phyloP scores from a whole-genome alignment of 2,888 invertebrate genomes.

The Coremacera marginata region DNA sequence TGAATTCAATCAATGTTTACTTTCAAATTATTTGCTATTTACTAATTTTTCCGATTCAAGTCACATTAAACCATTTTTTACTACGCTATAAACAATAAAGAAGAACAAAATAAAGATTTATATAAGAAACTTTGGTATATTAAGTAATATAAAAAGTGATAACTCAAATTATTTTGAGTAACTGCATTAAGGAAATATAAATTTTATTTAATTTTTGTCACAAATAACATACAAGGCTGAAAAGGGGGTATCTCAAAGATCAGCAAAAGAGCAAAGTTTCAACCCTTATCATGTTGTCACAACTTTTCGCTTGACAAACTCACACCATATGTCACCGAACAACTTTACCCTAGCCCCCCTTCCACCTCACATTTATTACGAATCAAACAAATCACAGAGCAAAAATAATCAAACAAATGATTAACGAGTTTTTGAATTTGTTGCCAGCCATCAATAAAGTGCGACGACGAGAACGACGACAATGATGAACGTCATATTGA shows the following conservation, averaged over 20 bases:
- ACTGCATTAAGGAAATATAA: no score
- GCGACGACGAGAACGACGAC: not conserved
- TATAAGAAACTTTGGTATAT: no score
- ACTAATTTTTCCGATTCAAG: no score
- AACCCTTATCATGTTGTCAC: not conserved
- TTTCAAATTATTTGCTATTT: no score
- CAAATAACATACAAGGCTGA: no score
- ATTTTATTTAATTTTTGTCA: no score
- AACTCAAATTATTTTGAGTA: no score
- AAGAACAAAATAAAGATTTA: no score
- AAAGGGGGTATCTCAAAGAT: not conserved
- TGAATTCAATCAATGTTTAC: no score
- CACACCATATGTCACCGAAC: not conserved
- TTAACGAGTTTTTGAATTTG: slow-evolving; percentile 7
- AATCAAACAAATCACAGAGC: not conserved
- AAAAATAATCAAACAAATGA: slow-evolving; percentile 3
- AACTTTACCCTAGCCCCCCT: not conserved
- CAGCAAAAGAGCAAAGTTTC: not conserved
- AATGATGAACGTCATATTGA: not conserved
- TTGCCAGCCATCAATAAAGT: not conserved
- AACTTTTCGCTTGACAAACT: not conserved
- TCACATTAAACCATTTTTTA: no score
- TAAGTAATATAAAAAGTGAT: no score
- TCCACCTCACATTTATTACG: not conserved
- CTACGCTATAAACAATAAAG: no score